Base-by-base conservation (phyloP, 2,888 invertebrate genomes). In the Drosophila anomalipes region DNA sequence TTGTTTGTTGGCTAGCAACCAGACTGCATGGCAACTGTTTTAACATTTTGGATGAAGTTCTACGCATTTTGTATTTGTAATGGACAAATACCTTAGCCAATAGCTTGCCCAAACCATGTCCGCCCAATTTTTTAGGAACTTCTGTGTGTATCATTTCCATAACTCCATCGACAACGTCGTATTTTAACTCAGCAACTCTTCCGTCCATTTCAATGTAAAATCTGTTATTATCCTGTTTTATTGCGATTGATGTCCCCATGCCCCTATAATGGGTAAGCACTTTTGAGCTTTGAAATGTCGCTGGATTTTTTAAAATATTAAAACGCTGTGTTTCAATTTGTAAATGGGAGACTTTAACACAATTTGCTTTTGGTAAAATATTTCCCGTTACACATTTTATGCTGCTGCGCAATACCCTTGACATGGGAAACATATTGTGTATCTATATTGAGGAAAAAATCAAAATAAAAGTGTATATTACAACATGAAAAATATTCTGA, bases 1-100 rank as follows among this genome's bases (percentile, higher is more conserved):
- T 47, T 9, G 22, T 16, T 47, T 47, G 47, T 47, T 47, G 47
- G 47, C 9, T 47, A 47, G 47, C 47, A 47, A 47, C 47, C 22
- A 26, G 22, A 47, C 9, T 47, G 47, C 47, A 35, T 74, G 41
- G 74, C 70, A 79, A 77, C 77, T 35, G 32, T 3, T 61, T 44
- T 44, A 37, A 10, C 56, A 28, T 26, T 19, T 68, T 30, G 7
- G 39, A 2, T 22, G 1, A 26, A 9, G 22, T 22, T 47, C 6
- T 16, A 19, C 19, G n/a, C n/a, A n/a, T 39, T 30, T 35, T 37
- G 22, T 54, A 56, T 19, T 16, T 39, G 14, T 52, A 39, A 22
- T 49, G 19, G 37, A 44, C 41, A 71, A 66, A 79, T 79, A 78
- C 78, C 78, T 80, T 78, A 22, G 80, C 71, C 37, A 78, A 47